Evolutionary conservation across 2,113 vertebrate genomes (phyloP).

Genomic region (Scomber scombrus): DNA sequence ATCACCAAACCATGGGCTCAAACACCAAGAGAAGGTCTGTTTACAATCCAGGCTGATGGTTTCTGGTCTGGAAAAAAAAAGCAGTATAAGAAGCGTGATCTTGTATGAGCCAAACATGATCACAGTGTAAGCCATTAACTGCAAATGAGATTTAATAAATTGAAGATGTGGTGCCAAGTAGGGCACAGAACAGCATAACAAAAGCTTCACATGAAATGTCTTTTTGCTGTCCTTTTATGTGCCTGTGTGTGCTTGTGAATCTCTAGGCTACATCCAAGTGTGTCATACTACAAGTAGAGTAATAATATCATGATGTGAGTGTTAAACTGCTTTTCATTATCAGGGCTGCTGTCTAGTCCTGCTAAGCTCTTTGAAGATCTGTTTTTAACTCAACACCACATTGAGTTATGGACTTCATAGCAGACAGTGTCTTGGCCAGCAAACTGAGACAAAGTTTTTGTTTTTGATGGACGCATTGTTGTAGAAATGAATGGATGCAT

Average conservation of each 20-base stretch:
- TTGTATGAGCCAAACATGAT: slow-evolving; percentile 31
- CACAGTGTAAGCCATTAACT: slow-evolving; percentile 37
- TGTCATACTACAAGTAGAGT: slow-evolving; percentile 11
- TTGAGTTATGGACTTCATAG: slow-evolving; percentile 13
- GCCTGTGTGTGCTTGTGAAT: slow-evolving; percentile 2
- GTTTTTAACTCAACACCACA: neutral
- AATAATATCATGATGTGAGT: slow-evolving; percentile 20
- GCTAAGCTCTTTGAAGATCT: slow-evolving; percentile 16
- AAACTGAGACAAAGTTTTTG: neutral
- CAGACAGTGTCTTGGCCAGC: slow-evolving; percentile 9
- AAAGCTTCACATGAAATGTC: slow-evolving; percentile 9
- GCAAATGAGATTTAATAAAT: slow-evolving; percentile 24
- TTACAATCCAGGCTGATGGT: slow-evolving; percentile 28
- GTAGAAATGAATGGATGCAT: slow-evolving; percentile 38
- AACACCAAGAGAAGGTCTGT: slow-evolving; percentile 24
- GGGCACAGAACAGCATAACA: neutral
- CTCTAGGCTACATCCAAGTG: slow-evolving; percentile 11
- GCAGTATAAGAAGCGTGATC: neutral
- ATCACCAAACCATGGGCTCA: slow-evolving; percentile 24
- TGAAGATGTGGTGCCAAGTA: neutral
- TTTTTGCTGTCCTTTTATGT: neutral
- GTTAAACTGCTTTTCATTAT: slow-evolving; percentile 23
- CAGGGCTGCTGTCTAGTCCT: neutral
- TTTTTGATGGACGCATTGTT: slow-evolving; percentile 16
- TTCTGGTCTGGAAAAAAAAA: slow-evolving; percentile 13